Percentiles rank a stretch among this genome's conserved stretches.
These are phyloP conservation scores for Anhinga anhinga DNA, from an alignment of 2,113 vertebrate species.

Conservation along the genomic window DNA sequence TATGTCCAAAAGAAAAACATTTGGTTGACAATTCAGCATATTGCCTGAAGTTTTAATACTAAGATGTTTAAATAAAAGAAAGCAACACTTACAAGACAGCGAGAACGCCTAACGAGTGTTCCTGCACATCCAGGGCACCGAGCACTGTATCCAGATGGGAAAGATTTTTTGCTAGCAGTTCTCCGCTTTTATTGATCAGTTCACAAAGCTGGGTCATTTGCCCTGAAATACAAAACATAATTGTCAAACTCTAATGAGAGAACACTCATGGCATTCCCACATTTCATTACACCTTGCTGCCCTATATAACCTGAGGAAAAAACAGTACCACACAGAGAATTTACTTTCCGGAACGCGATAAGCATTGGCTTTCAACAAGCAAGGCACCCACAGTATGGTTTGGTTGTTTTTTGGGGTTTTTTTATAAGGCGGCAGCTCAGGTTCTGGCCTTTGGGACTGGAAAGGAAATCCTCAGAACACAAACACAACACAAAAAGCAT, in stretches of 20 bases:
- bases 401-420: not conserved
- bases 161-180: constrained; percentile 96
- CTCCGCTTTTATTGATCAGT: constrained; percentile 98
- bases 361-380: not conserved
- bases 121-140: constrained; percentile 96
- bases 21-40: not conserved
- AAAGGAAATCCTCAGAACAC: not conserved
- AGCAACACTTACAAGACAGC: constrained; percentile 91
- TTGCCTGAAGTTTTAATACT: not conserved
- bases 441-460: not conserved
- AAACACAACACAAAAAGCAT: not conserved
- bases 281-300: not conserved
- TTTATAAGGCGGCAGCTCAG: not conserved
- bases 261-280: not conserved
- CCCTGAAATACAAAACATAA: constrained; percentile 76
- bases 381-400: not conserved
- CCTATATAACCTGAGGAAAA: not conserved
- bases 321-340: not conserved
- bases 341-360: not conserved
- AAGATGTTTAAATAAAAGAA: not conserved
- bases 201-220: constrained; percentile 99
- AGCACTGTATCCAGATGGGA: constrained; percentile 98
- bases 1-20: not conserved
- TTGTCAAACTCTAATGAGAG: not conserved
- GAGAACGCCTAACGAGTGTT: constrained; percentile 94